Evolutionary conservation across 2,113 vertebrate species (phyloP), one percentile per base, ranked within the genome.

Genomic region (Aepyceros melampus): DNA sequence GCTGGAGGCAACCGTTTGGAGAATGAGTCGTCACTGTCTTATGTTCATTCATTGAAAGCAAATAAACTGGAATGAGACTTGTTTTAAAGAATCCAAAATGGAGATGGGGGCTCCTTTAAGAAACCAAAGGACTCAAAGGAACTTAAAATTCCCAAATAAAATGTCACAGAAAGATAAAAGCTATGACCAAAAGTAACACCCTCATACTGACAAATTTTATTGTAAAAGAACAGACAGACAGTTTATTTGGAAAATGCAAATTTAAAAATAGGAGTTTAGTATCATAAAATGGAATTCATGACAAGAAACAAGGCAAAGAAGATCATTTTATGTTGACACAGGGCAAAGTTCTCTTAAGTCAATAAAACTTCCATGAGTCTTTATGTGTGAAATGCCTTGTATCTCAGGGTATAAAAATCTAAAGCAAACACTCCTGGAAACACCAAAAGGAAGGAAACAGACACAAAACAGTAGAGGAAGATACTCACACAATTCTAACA

Each of bases 211-310:
- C 31, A 85, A 47, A 62, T 76, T 49, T 53, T 76, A 56, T 40
- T 51, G 9, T 53, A 87, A 89, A 71, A 86, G 13, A 94, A 56
- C 5, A 19, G 47, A 43, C 43, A 43, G 43, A 43, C 13, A 25
- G 17, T 90, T 93, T 85, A 88, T 84, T 94, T 88, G 78, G 36
- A 89, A 86, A 87, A 96, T 78, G 15, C 84, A 93, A 47, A 76
- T 64, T 56, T 86, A 25, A 88, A 98, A 64, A 40, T 31, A 47
- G 14, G 2, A 31, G 15, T 62, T 82, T 62, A 53, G 21, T 84
- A 79, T 71, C 87, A 74, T 29, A 47, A 96, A 92, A 55, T 79
- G 62, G 43, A 96, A 93, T 97, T 93, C 49, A n/a, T 62, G 33
- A 62, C 11, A 83, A 94, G 93, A 96, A 94, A 6, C 60, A 87